These are phyloP conservation scores for Protophormia terraenovae DNA, from an alignment of 2,888 invertebrate species.

Conservation along the genomic window DNA sequence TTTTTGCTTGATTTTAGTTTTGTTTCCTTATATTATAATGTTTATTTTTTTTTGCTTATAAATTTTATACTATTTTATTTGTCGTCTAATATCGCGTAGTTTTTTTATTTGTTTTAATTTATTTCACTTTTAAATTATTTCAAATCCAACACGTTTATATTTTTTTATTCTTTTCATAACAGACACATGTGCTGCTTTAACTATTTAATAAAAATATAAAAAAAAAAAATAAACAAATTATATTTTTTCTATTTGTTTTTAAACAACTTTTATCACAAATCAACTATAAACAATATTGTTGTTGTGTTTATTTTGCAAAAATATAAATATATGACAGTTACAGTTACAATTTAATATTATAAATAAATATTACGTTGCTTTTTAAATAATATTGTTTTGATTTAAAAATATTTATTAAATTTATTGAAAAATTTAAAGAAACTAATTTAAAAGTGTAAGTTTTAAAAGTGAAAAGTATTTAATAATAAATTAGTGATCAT, in stretches of 20 bases:
- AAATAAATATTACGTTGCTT: slow-evolving; percentile 18
- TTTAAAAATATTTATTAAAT: neutral
- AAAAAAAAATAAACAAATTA: slow-evolving; percentile 32
- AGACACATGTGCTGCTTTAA: slow-evolving; percentile 47
- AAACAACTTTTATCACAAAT: slow-evolving; percentile 29
- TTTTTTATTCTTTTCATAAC: slow-evolving; percentile 10
- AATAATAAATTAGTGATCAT: neutral
- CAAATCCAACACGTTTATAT: slow-evolving; percentile 54
- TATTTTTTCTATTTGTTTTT: neutral
- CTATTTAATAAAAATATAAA: slow-evolving; percentile 1
- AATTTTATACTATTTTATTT: slow-evolving; percentile 18
- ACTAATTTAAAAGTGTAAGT: neutral
- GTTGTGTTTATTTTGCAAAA: neutral
- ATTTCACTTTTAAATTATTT: slow-evolving; percentile 27
- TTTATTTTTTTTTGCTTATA: slow-evolving; percentile 1
- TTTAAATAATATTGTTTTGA: neutral
- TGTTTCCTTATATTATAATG: slow-evolving; percentile 14
- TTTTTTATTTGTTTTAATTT: slow-evolving; percentile 10
- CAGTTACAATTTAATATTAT: neutral
- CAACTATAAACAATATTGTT: neutral
- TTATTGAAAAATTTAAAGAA: neutral
- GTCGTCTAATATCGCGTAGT: slow-evolving; percentile 35
- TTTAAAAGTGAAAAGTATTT: neutral
- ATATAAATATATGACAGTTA: slow-evolving; percentile 5
- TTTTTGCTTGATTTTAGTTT: neutral